phyloP scores from a whole-genome alignment of 2,113 vertebrate species.

The Tichodroma muraria region DNA sequence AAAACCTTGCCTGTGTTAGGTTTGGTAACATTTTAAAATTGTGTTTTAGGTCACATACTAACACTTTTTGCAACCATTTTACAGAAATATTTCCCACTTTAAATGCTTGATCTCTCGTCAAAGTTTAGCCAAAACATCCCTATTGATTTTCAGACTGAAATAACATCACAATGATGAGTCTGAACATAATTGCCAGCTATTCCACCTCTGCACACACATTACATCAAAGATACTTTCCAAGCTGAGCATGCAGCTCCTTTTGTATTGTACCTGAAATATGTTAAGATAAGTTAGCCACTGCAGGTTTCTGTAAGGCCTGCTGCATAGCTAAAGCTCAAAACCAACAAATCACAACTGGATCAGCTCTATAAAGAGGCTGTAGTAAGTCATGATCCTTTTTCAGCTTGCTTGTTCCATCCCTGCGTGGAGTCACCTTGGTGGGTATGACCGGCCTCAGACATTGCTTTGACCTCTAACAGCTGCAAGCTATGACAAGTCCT shows the following conservation, averaged over 20 bases:
- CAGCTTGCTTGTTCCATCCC: background rate
- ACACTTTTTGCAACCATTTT: background rate
- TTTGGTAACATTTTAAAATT: background rate
- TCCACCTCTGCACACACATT: background rate
- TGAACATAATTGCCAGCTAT: background rate
- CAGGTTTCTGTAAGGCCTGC: background rate
- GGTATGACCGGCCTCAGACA: background rate
- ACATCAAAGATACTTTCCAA: background rate
- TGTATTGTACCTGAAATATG: background rate
- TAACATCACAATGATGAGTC: background rate
- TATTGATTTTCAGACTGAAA: background rate
- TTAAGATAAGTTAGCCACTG: background rate
- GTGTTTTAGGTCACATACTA: background rate
- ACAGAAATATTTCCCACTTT: background rate
- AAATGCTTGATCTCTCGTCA: background rate
- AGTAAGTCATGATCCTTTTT: background rate
- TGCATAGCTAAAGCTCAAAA: background rate
- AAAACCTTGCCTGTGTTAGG: background rate
- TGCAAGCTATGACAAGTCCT: background rate
- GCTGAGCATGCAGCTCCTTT: background rate
- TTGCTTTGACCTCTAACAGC: background rate
- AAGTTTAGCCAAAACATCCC: background rate
- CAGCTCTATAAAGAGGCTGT: background rate
- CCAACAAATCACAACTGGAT: background rate
- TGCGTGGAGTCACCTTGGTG: background rate